A percentile compares a stretch with the other conserved stretches of the same genome.
These are phyloP conservation scores for Pimephales promelas DNA, from an alignment of 2,113 vertebrate species.

Conservation along the genomic window DNA sequence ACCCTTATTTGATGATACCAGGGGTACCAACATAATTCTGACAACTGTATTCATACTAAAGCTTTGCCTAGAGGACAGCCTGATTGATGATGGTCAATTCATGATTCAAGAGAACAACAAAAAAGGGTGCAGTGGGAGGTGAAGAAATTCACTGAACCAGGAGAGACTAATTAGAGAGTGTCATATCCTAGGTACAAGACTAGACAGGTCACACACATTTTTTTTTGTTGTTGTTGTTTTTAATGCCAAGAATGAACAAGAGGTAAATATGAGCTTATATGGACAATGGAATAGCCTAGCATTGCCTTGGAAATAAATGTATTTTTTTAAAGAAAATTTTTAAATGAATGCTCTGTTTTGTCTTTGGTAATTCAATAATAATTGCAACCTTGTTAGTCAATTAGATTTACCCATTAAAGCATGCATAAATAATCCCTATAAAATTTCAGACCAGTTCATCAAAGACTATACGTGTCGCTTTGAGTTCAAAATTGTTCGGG, in stretches of 20 bases:
- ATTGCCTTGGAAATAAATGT: background rate
- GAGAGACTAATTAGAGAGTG: background rate
- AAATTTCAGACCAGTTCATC: background rate
- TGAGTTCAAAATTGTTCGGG: background rate
- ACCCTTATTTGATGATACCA: too few species aligned
- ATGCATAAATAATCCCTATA: background rate
- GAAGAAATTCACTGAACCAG: background rate
- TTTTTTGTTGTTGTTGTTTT: too few species aligned
- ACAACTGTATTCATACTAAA: background rate
- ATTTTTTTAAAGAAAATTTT: too few species aligned
- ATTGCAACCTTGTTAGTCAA: background rate
- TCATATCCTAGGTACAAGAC: background rate
- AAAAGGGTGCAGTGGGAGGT: background rate
- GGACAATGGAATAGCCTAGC: background rate
- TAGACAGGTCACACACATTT: background rate
- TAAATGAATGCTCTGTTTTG: background rate
- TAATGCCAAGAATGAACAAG: background rate
- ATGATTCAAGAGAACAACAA: background rate
- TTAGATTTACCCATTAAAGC: background rate
- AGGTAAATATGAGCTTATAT: background rate
- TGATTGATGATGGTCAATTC: background rate
- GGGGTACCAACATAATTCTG: too few species aligned
- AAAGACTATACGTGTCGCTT: background rate
- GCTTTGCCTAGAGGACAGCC: background rate
- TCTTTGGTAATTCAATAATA: background rate